phyloP scores from a whole-genome alignment of 2,888 invertebrate genomes.

The Ecdyonurus torrentis region DNA sequence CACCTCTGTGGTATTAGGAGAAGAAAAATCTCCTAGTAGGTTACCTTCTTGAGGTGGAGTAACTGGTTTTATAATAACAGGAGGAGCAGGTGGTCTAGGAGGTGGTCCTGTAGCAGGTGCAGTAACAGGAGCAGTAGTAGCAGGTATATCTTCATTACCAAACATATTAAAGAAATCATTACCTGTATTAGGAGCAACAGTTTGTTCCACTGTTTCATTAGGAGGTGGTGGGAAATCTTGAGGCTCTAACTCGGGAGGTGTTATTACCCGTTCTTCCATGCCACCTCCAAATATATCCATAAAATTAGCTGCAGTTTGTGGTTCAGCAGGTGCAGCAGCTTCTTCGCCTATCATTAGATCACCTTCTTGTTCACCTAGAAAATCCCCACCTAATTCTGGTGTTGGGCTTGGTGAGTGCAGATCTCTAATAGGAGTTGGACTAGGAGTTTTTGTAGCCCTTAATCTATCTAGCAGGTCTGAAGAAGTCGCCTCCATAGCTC shows the following conservation, averaged over 20 bases:
- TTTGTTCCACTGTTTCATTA: conserved; percentile 14
- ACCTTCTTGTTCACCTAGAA: neutral
- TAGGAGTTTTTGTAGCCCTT: conserved; percentile 71
- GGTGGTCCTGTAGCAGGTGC: conserved; percentile 11
- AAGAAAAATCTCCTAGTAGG: neutral
- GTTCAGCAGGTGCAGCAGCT: neutral
- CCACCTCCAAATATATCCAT: conserved; percentile 9
- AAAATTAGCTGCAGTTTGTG: conserved; percentile 2
- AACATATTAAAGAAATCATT: conserved; percentile 18
- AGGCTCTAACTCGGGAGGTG: neutral
- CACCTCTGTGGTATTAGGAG: neutral
- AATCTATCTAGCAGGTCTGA: conserved; percentile 66
- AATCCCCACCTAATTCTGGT: conserved; percentile 36
- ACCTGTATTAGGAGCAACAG: conserved; percentile 15
- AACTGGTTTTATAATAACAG: conserved; percentile 12
- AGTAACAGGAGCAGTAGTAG: conserved; percentile 2
- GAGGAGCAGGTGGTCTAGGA: conserved; percentile 17
- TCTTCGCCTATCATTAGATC: conserved; percentile 9
- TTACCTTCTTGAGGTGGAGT: conserved; percentile 3
- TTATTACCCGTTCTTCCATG: too few species aligned
- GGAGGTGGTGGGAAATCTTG: conserved; percentile 16
- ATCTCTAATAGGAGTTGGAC: conserved; percentile 67
- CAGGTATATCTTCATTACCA: conserved; percentile 12
- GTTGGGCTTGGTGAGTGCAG: conserved; percentile 75
- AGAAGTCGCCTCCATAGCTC: conserved; percentile 76